Conservation (phyloP, 2,113 vertebrate genomes). For the Lanius ludovicianus region DNA sequence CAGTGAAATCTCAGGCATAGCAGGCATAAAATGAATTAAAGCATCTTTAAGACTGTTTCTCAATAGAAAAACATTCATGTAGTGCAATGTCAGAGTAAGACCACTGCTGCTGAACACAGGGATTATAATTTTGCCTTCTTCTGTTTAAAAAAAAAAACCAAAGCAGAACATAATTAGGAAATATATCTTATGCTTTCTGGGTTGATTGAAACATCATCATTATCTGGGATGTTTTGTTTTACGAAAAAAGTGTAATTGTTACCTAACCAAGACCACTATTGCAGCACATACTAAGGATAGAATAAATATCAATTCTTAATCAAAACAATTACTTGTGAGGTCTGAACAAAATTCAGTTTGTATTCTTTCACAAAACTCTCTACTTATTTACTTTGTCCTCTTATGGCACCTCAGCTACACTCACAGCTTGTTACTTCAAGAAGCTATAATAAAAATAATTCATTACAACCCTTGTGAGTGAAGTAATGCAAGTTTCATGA, state of each 20-base stretch:
- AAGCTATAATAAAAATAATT: conserved; percentile 19
- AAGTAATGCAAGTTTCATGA: background rate
- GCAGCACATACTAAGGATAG: background rate
- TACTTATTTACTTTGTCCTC: background rate
- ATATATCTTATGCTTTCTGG: background rate
- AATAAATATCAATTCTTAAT: background rate
- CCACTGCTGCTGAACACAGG: background rate
- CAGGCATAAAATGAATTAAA: background rate
- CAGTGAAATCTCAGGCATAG: background rate
- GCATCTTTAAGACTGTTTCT: background rate
- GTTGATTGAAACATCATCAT: background rate
- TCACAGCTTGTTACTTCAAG: background rate
- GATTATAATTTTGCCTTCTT: background rate
- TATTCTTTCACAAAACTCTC: background rate
- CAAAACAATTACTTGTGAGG: background rate
- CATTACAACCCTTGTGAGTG: background rate
- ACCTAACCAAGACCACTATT: background rate
- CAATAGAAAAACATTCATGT: background rate
- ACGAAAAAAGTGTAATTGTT: background rate
- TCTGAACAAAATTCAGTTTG: background rate
- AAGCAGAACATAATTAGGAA: background rate
- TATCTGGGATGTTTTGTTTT: background rate
- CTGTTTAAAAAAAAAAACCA: background rate
- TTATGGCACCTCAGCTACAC: background rate
- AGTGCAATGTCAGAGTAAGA: background rate